Conservation (phyloP, 2,888 invertebrate genomes). For the Drosophila pegasa region DNA sequence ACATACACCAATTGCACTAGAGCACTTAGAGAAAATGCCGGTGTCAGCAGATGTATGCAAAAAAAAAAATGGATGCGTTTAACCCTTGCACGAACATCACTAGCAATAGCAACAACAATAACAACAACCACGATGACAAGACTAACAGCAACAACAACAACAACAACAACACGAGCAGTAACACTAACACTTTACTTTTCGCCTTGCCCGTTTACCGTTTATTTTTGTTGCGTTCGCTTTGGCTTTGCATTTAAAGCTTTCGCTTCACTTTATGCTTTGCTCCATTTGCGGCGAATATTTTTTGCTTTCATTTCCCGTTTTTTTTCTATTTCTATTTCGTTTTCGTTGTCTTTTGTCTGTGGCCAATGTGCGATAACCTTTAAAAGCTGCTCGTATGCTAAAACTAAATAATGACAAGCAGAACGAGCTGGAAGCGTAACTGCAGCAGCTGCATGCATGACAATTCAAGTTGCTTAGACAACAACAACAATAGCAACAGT, state of each 20-base stretch:
- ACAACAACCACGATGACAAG: conserved; percentile 15
- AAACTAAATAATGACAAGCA: conserved; percentile 71
- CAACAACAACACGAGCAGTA: conserved; percentile 5
- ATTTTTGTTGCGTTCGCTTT: conserved; percentile 37
- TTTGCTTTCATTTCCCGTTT: conserved; percentile 20
- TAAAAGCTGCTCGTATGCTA: conserved; percentile 72
- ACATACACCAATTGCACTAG: conserved; percentile 12
- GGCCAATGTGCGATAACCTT: conserved; percentile 70
- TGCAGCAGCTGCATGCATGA: conserved; percentile 28
- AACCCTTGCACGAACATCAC: conserved; percentile 15
- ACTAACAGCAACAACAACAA: conserved; percentile 12
- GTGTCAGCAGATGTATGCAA: conserved; percentile 35
- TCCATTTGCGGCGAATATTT: conserved; percentile 27
- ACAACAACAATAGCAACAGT: conserved; percentile 32
- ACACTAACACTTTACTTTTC: conserved; percentile 32
- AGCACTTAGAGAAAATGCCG: conserved; percentile 48
- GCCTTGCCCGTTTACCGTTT: conserved; percentile 34
- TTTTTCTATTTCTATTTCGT: too few species aligned
- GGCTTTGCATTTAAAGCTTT: conserved; percentile 60
- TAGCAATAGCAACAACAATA: conserved; percentile 16
- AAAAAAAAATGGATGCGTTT: conserved; percentile 25
- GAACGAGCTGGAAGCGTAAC: conserved; percentile 36
- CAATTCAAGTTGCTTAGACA: conserved; percentile 66
- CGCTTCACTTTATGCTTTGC: conserved; percentile 31
- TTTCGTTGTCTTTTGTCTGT: too few species aligned